Base-by-base conservation (phyloP, 2,888 invertebrate species). In the Prosopocoilus inquinatus region DNA sequence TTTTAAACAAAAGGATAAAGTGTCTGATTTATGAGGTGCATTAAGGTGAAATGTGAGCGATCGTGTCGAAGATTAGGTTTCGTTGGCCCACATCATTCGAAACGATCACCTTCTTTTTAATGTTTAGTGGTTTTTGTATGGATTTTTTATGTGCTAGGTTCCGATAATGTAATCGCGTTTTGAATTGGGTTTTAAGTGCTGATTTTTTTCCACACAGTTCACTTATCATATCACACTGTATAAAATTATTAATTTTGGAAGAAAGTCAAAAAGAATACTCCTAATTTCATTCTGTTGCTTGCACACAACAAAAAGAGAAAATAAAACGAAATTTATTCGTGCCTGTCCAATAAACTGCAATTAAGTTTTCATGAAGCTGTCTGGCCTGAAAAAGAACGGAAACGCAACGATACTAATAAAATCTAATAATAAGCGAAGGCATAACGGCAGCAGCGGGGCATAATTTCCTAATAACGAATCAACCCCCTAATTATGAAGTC, bases 1-100 rank as follows among this genome's bases (percentile, higher is more conserved):
- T 50, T 60, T 55, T 58, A 58, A 63, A 63, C 61, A 61, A 62
- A 63, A 50, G 63, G 63, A 62, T 63, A 63, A 63, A 63, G 52
- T 54, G 55, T 53, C 58, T 63, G 63, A 63, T 63, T 63, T 63
- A 63, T 60, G 57, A 43, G 34, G 45, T 60, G 53, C 63, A 63
- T 63, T 63, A 63, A 57, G 61, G 59, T 63, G 62, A 63, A 63
- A 56, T 58, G 53, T 52, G 58, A 58, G 61, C 55, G 59, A 62
- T 63, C 58, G 57, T 54, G 56, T 57, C 50, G 43, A 44, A 56
- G 61, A 59, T 60, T 60, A 58, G 38, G 47, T 54, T 59, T 50
- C 57, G 57, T 53, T 59, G 57, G 54, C 50, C 59, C 57, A 59
- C 20, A 28, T 59, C 57, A 59, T 57, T 53, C 59, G 57, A 59